Evolutionary conservation across 2,888 invertebrate genomes (phyloP), one percentile per base, ranked within the genome.

Genomic region (Macrostomum cliftonense): DNA sequence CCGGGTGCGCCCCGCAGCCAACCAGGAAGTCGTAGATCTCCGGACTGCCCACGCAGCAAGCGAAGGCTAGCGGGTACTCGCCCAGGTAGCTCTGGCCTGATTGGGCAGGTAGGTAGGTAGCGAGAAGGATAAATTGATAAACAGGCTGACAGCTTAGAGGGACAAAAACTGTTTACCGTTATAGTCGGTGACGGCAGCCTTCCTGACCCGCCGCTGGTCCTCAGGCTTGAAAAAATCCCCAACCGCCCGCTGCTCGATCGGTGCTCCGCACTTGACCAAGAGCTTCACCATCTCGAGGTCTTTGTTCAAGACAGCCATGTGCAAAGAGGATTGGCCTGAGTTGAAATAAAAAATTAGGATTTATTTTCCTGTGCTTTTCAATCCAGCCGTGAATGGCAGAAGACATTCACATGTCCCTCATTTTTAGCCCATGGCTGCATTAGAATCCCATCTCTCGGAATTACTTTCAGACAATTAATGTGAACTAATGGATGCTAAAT

Each of bases 31-130:
- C 95, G 67, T 97, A 97, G 12, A 91, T 89, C 46, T 88, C 86
- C 71, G 93, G 89, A 65, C 91, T 89, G 52, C 88, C 87, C 64
- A 88, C 85, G 68, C 93, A 93, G 0, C 93, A 93, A 0, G 93
- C 86, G 86, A 95, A 97, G 0, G 93, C 84, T 47, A 97, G 71
- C 0, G 95, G 93, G 66, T 86, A 93, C 68, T 97, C 95, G 0
- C 97, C 97, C 54, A 93, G 77, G 68, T 97, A 97, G 0, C 93
- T 91, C 58, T 91, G 75, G 1, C 93, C 95, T 73, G 56, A 9
- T n/a, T n/a, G n/a, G n/a, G n/a, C n/a, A n/a, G n/a, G n/a, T n/a
- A n/a, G n/a, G n/a, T n/a, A n/a, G n/a, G n/a, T n/a, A n/a, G n/a
- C n/a, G n/a, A n/a, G n/a, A n/a, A 56, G 55, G 19, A 37, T 38